Conservation (phyloP, 2,113 vertebrate species). For the Hypomesus transpacificus region DNA sequence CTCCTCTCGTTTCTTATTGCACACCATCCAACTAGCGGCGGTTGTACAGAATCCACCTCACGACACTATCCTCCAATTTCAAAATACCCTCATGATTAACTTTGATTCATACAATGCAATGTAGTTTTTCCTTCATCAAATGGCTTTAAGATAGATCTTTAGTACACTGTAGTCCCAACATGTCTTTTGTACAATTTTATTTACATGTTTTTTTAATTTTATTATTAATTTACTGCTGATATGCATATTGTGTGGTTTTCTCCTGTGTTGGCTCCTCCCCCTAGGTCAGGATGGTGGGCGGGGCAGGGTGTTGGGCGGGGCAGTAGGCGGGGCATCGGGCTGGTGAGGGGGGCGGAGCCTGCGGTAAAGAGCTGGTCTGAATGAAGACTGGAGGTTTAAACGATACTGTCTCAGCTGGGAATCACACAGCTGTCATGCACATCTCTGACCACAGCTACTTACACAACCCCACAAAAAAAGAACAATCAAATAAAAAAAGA, state of each 20-base stretch:
- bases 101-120: constrained; percentile 44
- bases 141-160: constrained; percentile 53
- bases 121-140: constrained; percentile 45
- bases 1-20: constrained; percentile 42
- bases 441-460: constrained; percentile 4
- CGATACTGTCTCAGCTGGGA: neutral
- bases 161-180: constrained; percentile 45
- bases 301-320: neutral
- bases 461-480: neutral
- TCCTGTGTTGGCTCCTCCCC: constrained; percentile 2
- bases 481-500: neutral
- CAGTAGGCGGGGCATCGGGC: neutral
- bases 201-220: constrained; percentile 42
- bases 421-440: neutral
- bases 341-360: neutral
- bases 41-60: constrained; percentile 5
- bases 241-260: constrained; percentile 16
- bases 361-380: neutral
- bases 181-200: constrained; percentile 55
- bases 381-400: neutral
- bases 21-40: constrained; percentile 38
- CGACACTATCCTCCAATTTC: constrained; percentile 18
- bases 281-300: neutral
- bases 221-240: constrained; percentile 8
- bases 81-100: constrained; percentile 40